phyloP scores from a whole-genome alignment of 37 sponge, comb jelly and placozoan species.

The Spongilla lacustris region DNA sequence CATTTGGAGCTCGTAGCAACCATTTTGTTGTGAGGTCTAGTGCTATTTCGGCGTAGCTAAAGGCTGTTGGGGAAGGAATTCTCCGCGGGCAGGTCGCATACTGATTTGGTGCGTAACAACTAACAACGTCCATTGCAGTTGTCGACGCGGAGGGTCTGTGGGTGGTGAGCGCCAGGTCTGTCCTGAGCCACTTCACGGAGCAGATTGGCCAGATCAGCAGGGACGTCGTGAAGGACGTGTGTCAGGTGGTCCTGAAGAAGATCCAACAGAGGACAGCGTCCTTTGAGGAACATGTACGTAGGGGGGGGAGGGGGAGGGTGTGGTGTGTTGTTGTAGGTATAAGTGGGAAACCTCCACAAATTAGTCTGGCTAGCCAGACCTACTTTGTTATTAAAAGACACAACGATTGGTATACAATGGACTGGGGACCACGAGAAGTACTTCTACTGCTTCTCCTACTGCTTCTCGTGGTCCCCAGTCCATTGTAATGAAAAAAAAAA shows the following conservation, averaged over 20 bases:
- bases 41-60: neutral
- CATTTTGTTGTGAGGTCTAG: neutral
- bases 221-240: constrained; percentile 61
- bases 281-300: constrained; percentile 85
- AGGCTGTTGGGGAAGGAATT: neutral
- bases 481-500: too few relatives aligned
- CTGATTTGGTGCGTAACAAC: too few relatives aligned
- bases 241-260: constrained; percentile 43
- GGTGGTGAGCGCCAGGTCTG: constrained; percentile 61
- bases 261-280: constrained; percentile 65
- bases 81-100: neutral
- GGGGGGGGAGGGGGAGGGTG: neutral
- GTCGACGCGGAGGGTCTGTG: constrained; percentile 51
- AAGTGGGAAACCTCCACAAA: neutral
- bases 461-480: too few relatives aligned
- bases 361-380: too few relatives aligned
- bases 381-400: too few relatives aligned
- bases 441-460: too few relatives aligned
- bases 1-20: neutral
- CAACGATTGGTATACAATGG: too few relatives aligned
- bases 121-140: too few relatives aligned
- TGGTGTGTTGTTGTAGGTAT: neutral
- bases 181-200: constrained; percentile 48
- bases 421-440: too few relatives aligned
- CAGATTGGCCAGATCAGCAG: constrained; percentile 32